phyloP scores from a whole-genome alignment of 2,888 invertebrate species.

The Melinopterus prodromus region DNA sequence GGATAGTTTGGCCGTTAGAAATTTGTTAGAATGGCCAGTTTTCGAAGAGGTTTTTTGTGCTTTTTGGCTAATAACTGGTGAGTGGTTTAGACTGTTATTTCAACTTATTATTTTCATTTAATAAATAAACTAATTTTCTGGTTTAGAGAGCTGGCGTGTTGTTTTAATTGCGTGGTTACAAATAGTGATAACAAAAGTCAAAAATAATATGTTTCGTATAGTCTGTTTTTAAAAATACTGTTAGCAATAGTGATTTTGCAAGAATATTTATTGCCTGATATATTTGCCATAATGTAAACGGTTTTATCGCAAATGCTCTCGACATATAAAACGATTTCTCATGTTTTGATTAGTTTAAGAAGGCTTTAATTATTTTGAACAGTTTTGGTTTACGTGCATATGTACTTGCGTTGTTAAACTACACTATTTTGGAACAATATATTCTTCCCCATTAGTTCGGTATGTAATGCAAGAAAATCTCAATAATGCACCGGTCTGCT shows the following conservation, averaged over 20 bases:
- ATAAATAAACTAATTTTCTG: no score
- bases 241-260: conserved; percentile 11
- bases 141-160: not conserved
- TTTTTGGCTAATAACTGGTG: not conserved
- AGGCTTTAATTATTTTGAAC: no score
- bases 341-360: no score
- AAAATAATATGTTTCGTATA: not conserved
- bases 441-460: no score
- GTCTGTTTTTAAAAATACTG: not conserved
- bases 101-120: not conserved
- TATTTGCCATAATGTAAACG: not conserved
- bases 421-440: no score
- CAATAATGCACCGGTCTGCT: no score
- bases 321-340: not conserved
- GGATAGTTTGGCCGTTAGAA: not conserved
- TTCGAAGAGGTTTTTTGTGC: not conserved
- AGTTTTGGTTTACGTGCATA: no score
- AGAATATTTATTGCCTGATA: not conserved
- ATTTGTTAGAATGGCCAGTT: not conserved
- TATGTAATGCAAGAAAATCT: no score
- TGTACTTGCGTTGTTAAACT: no score
- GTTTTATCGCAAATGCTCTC: not conserved
- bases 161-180: not conserved
- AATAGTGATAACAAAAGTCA: not conserved
- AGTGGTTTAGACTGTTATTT: not conserved